phyloP scores from a whole-genome alignment of 64 coral and sea anemone species.

The Exaiptasia diaphana region DNA sequence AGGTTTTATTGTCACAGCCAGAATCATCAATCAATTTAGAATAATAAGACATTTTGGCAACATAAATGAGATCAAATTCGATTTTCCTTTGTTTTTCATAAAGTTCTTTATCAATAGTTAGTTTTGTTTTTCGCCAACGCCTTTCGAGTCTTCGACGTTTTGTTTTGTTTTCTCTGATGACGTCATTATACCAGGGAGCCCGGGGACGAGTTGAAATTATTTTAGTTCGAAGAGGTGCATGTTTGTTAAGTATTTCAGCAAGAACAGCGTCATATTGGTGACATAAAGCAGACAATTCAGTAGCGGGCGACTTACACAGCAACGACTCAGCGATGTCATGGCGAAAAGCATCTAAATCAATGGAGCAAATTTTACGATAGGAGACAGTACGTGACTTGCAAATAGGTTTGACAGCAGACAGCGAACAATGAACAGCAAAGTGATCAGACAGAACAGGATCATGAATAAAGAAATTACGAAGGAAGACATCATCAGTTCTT shows the following conservation, averaged over 20 bases:
- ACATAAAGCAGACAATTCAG: neutral
- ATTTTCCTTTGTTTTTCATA: neutral
- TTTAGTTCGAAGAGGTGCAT: constrained; percentile 19
- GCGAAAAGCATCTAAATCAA: constrained; percentile 2
- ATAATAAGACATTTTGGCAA: too few species aligned
- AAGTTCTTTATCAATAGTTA: neutral
- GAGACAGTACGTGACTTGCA: neutral
- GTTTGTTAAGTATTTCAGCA: constrained; percentile 13
- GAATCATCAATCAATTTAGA: too few species aligned
- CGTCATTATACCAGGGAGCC: constrained; percentile 25
- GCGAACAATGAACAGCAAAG: constrained; percentile 38
- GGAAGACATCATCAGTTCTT: neutral
- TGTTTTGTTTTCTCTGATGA: constrained; percentile 20
- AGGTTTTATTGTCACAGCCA: too few species aligned
- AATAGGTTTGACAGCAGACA: constrained; percentile 28
- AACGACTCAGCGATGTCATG: neutral
- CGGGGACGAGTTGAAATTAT: constrained; percentile 15
- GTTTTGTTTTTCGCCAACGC: constrained; percentile 17
- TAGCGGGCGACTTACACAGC: neutral
- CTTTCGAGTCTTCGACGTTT: constrained; percentile 17
- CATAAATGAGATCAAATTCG: too few species aligned
- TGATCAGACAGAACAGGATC: constrained; percentile 38
- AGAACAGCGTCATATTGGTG: constrained; percentile 38
- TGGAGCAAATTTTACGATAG: constrained; percentile 10
- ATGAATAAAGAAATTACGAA: neutral